Base-by-base conservation (phyloP, 1,140 invertebrate genomes). In the Eurosta solidaginis region DNA sequence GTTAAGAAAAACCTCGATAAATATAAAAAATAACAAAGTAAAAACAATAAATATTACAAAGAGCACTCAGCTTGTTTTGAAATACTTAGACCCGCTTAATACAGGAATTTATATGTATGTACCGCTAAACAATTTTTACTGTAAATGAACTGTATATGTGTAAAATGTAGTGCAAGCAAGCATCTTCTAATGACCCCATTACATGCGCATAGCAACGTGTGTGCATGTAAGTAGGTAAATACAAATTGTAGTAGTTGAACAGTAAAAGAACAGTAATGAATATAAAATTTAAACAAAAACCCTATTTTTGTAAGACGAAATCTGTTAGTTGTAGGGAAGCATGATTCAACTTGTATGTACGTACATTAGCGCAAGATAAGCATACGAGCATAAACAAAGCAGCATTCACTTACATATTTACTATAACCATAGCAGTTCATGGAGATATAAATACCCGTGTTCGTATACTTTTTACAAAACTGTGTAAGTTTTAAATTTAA, bases 331-430 rank as follows among this genome's bases (percentile, higher is more conserved):
- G 40, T 68, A 68, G 59, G 40, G 25, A 68, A 40, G 59, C 59
- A 20, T 68, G 40, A 68, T 9, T 40, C n/a, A 68, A 78, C 42
- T 79, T 47, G 76, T 36, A 78, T 75, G 40, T 74, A 80, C 17
- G 77, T 9, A 77, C 22, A 75, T 7, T 83, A 79, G 22, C 45
- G n/a, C 45, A 7, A 27, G 9, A 54, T 54, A 54, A 25, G 22
- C 22, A 54, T 25, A 50, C 22, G 25, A 3, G 20, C 50, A 54
- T 54, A n/a, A n/a, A n/a, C n/a, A n/a, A n/a, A n/a, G 22, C 50
- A 54, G 27, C 49, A 52, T 22, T 7, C 9, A 52, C 49, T 27
- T 7, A 52, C 0, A 14, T 22, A 52, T 52, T 22, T 27, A 49
- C n/a, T n/a, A n/a, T n/a, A n/a, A n/a, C n/a, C n/a, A n/a, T n/a